Base-by-base conservation (phyloP, 1,140 invertebrate genomes). In the Lithobius niger region DNA sequence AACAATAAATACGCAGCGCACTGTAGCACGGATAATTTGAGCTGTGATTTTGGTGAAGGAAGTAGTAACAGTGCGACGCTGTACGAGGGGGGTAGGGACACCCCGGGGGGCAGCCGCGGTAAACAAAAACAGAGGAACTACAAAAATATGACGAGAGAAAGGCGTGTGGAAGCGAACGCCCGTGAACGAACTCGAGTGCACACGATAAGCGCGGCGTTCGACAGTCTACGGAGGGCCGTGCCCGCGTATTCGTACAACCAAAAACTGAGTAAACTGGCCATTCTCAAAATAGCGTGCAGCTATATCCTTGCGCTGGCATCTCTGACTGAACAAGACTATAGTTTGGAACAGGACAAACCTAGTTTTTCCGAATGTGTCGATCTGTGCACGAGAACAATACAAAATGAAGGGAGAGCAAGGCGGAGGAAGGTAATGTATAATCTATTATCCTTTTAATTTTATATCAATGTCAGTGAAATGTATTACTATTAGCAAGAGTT, bases 181-280 rank as follows among this genome's bases (percentile, higher is more conserved):
- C 75, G 91, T 1, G 91, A 96, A 69, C 72, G 91, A 28, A 91
- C 90, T 6, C 74, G 91, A 42, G 91, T 96, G 1, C 91, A 96
- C 68, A 94, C 90, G 0, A 95, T 96, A 57, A 92, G 88, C 65
- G 90, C 90, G 0, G 90, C 90, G 0, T 96, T 94, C 69, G 90
- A 96, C 53, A 91, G 85, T 0, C 72, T 96, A 1, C 76, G 90
- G 28, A 76, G 76, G 31, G 77, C 88, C 0, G 82, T 96, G 15
- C 91, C 91, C 0, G 81, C 89, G 0, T 94, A 93, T 65, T 90
- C 88, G 3, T 85, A 90, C 68, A 88, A 88, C 65, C 90, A 94
- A 66, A 93, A 94, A 70, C 76, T 95, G 4, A 92, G 88, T 0
- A 94, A 94, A 66, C 68, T 96, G 24, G 91, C 89, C 0, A 89